These are phyloP conservation scores for Columba livia DNA, from an alignment of 2,113 vertebrate genomes.

Conservation along the genomic window DNA sequence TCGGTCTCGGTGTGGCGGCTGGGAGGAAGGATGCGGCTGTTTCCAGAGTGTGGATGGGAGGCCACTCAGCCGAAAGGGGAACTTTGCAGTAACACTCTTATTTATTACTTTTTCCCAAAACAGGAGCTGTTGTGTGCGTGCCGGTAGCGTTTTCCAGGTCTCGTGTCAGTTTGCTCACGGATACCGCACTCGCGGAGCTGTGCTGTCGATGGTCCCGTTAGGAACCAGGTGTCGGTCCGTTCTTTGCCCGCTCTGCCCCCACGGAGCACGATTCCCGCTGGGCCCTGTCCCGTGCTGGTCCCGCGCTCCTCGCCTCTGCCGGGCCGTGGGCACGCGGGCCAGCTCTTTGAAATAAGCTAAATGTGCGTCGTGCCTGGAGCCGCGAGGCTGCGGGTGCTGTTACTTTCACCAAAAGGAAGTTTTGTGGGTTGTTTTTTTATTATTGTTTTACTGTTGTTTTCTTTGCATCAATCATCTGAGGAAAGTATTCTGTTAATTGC, in stretches of 20 bases:
- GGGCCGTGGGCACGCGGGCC: background rate
- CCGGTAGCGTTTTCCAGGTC: background rate
- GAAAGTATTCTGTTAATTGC: slow-evolving; percentile 15
- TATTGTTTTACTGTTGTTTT: background rate
- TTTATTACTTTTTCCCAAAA: background rate
- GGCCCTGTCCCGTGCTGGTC: background rate
- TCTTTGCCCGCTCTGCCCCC: background rate
- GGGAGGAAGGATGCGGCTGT: background rate
- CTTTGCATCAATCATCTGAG: background rate
- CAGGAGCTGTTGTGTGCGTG: background rate
- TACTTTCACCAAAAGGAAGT: slow-evolving; percentile 33
- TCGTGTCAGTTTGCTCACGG: background rate
- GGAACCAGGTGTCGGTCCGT: background rate
- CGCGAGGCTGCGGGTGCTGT: slow-evolving; percentile 12
- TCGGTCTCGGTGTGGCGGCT: background rate
- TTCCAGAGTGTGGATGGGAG: background rate
- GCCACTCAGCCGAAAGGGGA: background rate
- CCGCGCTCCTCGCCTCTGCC: background rate
- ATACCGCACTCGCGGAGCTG: background rate
- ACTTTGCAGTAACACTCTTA: background rate
- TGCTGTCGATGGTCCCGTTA: background rate
- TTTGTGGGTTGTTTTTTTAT: background rate
- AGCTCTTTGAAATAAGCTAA: slow-evolving; percentile 24
- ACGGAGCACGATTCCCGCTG: background rate
- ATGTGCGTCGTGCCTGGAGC: background rate